A percentile compares a stretch with the other conserved stretches of the same genome.
Conservation (phyloP, 2,113 vertebrate species). For the Lates calcarifer region DNA sequence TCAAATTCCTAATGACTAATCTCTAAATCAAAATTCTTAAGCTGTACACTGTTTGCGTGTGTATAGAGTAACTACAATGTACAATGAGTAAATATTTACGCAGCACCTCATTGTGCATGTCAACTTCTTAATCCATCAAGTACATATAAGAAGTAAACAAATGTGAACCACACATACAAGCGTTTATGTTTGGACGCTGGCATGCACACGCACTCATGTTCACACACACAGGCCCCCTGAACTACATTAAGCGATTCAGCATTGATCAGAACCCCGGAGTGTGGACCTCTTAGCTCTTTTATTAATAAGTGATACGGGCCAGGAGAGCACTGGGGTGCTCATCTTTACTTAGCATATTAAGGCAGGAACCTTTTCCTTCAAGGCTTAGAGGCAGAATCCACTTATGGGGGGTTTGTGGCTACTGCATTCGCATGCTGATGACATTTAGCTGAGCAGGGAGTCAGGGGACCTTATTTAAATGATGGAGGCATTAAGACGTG, state of each 20-base stretch:
- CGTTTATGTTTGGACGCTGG: neutral
- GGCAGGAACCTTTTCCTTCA: slow-evolving; percentile 66
- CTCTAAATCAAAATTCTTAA: neutral
- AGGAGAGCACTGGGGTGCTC: slow-evolving; percentile 57
- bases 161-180: neutral
- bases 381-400: slow-evolving; percentile 68
- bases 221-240: slow-evolving; percentile 24
- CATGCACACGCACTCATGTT: slow-evolving; percentile 21
- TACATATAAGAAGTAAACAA: slow-evolving; percentile 2
- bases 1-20: neutral
- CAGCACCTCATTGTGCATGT: neutral
- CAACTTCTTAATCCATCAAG: neutral
- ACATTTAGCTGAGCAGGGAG: slow-evolving; percentile 66
- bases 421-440: slow-evolving; percentile 69
- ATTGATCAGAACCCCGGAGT: slow-evolving; percentile 73
- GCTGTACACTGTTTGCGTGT: neutral
- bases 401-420: slow-evolving; percentile 67
- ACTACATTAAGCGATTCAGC: slow-evolving; percentile 64
- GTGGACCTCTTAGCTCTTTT: slow-evolving; percentile 56
- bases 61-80: neutral
- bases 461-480: slow-evolving; percentile 67
- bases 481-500: slow-evolving; percentile 70
- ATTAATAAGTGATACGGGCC: slow-evolving; percentile 76
- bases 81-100: neutral
- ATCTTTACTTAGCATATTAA: slow-evolving; percentile 76